Conservation (phyloP, 2,113 vertebrate genomes). For the Aplodontia rufa region DNA sequence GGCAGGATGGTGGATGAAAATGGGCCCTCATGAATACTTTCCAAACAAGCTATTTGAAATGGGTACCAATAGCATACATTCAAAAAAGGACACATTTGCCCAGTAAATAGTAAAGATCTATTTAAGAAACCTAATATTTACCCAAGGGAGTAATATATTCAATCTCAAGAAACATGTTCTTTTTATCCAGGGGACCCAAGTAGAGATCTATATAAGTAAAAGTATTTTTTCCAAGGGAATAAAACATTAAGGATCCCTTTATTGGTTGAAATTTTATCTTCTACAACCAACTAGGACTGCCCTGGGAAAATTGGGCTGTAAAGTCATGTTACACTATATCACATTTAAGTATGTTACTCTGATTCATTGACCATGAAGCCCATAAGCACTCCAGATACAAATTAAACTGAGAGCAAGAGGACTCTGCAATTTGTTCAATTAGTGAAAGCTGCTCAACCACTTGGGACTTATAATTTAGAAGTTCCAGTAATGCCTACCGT, state of each 20-base stretch:
- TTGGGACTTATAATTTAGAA: background rate
- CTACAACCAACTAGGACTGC: background rate
- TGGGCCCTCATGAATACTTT: background rate
- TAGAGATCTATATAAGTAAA: background rate
- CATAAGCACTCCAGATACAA: background rate
- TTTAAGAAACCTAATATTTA: background rate
- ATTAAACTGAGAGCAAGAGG: background rate
- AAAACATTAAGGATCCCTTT: background rate
- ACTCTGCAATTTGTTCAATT: slow-evolving; percentile 25
- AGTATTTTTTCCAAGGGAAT: background rate
- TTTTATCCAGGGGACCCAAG: background rate
- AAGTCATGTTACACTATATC: background rate
- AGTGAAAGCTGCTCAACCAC: background rate
- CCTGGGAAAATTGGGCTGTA: background rate
- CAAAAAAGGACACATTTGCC: background rate
- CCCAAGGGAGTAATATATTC: background rate
- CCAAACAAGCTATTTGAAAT: background rate
- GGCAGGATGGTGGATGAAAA: background rate
- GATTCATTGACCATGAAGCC: background rate
- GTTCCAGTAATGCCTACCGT: background rate
- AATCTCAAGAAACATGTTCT: background rate
- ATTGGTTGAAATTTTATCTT: background rate
- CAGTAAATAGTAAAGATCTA: background rate
- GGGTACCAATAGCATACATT: background rate
- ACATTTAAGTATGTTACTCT: background rate